A percentile compares a stretch with the other conserved stretches of the same genome.
These are phyloP conservation scores for Neoscelio sp. DNA, from an alignment of 2,888 invertebrate genomes.

Conservation along the genomic window DNA sequence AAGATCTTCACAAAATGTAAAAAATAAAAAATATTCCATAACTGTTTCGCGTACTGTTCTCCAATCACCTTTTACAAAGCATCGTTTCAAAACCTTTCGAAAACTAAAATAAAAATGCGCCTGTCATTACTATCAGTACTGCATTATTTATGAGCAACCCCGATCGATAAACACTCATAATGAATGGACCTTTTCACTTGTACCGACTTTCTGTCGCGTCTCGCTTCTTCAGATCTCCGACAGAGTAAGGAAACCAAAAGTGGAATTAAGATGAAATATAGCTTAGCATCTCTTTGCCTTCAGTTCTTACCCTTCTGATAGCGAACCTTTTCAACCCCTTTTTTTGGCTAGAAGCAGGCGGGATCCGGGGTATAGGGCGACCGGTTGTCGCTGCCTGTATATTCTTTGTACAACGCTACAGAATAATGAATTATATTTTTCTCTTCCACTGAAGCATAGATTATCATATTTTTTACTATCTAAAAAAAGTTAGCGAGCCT, in stretches of 20 bases:
- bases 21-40: too few species aligned
- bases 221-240: slow-evolving; percentile 13
- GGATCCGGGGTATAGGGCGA: slow-evolving; percentile 78
- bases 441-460: slow-evolving; percentile 82
- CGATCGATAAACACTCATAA: slow-evolving; percentile 9
- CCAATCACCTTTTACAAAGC: too few species aligned
- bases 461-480: slow-evolving; percentile 83
- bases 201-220: neutral
- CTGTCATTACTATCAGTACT: neutral
- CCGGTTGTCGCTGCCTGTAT: slow-evolving; percentile 74
- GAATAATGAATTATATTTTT: slow-evolving; percentile 83
- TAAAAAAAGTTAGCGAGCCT: slow-evolving; percentile 75
- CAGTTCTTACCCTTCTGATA: slow-evolving; percentile 69
- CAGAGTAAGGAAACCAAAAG: slow-evolving; percentile 56
- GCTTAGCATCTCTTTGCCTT: slow-evolving; percentile 49
- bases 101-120: too few species aligned
- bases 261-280: slow-evolving; percentile 69
- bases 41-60: too few species aligned
- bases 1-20: too few species aligned
- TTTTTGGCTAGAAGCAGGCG: slow-evolving; percentile 77
- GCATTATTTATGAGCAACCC: neutral
- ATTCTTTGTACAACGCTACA: slow-evolving; percentile 74
- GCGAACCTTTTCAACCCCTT: slow-evolving; percentile 76
- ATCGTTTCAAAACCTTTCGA: too few species aligned
- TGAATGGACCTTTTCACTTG: slow-evolving; percentile 1